These are phyloP conservation scores for Catalaphyllia jardinei DNA, from an alignment of 64 coral and sea anemone species.

Conservation along the genomic window DNA sequence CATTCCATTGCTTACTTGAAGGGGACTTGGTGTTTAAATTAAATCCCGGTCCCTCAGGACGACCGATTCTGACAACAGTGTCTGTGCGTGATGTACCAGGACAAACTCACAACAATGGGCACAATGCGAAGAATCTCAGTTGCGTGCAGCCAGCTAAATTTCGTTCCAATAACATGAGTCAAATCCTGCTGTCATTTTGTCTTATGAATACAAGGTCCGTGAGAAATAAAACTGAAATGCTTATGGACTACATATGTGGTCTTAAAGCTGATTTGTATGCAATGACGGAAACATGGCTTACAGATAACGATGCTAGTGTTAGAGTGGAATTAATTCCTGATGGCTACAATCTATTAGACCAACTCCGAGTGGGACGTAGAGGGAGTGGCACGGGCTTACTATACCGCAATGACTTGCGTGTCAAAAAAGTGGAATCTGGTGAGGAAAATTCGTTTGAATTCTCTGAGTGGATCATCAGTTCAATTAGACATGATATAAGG, in stretches of 20 bases:
- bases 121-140: conserved; percentile 30
- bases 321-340: conserved; percentile 16
- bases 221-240: conserved; percentile 38
- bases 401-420: conserved; percentile 13
- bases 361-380: conserved; percentile 4
- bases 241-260: conserved; percentile 16
- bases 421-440: conserved; percentile 15
- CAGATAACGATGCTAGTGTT: conserved; percentile 33
- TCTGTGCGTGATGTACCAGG: background rate
- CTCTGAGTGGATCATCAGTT: conserved; percentile 20
- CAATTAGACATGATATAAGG: background rate
- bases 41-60: conserved; percentile 9
- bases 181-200: conserved; percentile 28
- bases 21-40: background rate
- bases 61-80: background rate
- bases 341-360: conserved; percentile 17
- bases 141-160: conserved; percentile 26
- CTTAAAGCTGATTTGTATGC: conserved; percentile 39
- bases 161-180: conserved; percentile 1
- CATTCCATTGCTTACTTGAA: too few relatives aligned
- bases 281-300: conserved; percentile 47
- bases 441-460: conserved; percentile 45
- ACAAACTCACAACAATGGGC: conserved; percentile 34
- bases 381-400: conserved; percentile 26
- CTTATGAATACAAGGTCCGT: conserved; percentile 36